phyloP scores from a whole-genome alignment of 2,113 vertebrate genomes.

The Corythornis cristatus region DNA sequence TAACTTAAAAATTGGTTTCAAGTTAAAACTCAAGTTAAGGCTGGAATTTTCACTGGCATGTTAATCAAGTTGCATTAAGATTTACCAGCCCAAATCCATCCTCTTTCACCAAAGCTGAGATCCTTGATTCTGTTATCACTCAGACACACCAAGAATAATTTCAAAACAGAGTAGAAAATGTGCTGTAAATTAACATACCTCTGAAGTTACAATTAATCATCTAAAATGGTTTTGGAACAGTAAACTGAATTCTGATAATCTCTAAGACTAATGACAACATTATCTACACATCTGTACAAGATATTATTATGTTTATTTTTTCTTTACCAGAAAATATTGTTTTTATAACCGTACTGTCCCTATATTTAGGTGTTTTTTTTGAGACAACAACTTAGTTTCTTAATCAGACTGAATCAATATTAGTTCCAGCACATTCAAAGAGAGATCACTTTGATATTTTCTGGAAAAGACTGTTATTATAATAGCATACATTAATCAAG shows the following conservation, averaged over 20 bases:
- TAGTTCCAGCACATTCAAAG: neutral
- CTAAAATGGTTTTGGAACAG: neutral
- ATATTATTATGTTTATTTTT: neutral
- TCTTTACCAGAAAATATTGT: neutral
- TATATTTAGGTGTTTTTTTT: neutral
- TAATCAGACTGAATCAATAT: neutral
- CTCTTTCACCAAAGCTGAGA: neutral
- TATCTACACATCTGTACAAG: neutral
- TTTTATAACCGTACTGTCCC: neutral
- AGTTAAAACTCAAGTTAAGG: neutral
- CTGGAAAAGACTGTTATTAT: neutral
- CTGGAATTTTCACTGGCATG: neutral
- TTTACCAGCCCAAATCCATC: neutral
- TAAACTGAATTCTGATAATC: neutral
- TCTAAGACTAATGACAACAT: neutral
- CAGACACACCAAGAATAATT: neutral
- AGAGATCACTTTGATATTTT: neutral
- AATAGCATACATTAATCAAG: neutral
- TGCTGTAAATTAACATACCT: neutral
- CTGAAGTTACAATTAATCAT: neutral
- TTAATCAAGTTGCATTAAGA: neutral
- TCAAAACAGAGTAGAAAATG: neutral
- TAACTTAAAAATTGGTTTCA: neutral
- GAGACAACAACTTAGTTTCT: neutral
- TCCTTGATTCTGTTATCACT: neutral